Evolutionary conservation across 1,140 invertebrate genomes (phyloP).

Genomic region (Diabrotica virgifera): DNA sequence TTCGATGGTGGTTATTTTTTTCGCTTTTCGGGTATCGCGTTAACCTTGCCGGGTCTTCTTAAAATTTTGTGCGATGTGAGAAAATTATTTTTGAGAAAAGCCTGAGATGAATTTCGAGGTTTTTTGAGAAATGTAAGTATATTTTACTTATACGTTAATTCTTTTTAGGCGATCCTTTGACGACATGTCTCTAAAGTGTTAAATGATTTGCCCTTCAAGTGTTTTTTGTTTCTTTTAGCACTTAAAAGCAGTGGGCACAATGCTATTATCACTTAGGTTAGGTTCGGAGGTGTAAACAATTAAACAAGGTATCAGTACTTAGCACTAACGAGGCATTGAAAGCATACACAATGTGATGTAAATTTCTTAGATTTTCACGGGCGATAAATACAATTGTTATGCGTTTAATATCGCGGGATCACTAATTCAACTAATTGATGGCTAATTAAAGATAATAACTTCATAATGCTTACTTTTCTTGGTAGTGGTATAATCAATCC

Average conservation of each 20-base stretch:
- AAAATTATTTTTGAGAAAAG: slow-evolving; percentile 8
- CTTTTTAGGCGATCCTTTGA: not conserved
- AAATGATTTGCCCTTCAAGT: slow-evolving; percentile 41
- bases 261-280: slow-evolving; percentile 24
- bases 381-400: slow-evolving; percentile 18
- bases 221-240: slow-evolving; percentile 35
- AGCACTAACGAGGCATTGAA: slow-evolving; percentile 12
- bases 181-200: slow-evolving; percentile 21
- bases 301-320: slow-evolving; percentile 27
- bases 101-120: slow-evolving; percentile 25
- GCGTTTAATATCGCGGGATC: not conserved
- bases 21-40: slow-evolving; percentile 28
- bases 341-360: slow-evolving; percentile 11
- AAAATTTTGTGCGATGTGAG: slow-evolving; percentile 24
- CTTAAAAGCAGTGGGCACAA: slow-evolving; percentile 11
- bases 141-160: slow-evolving; percentile 3
- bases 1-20: slow-evolving; percentile 33
- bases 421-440: slow-evolving; percentile 13
- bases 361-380: slow-evolving; percentile 1
- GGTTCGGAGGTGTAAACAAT: slow-evolving; percentile 31
- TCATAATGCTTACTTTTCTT: slow-evolving; percentile 1
- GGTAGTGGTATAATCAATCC: not conserved
- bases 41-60: slow-evolving; percentile 38
- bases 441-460: slow-evolving; percentile 11
- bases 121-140: slow-evolving; percentile 31